These are phyloP conservation scores for Perca fluviatilis DNA, from an alignment of 2,113 vertebrate species.

Conservation along the genomic window DNA sequence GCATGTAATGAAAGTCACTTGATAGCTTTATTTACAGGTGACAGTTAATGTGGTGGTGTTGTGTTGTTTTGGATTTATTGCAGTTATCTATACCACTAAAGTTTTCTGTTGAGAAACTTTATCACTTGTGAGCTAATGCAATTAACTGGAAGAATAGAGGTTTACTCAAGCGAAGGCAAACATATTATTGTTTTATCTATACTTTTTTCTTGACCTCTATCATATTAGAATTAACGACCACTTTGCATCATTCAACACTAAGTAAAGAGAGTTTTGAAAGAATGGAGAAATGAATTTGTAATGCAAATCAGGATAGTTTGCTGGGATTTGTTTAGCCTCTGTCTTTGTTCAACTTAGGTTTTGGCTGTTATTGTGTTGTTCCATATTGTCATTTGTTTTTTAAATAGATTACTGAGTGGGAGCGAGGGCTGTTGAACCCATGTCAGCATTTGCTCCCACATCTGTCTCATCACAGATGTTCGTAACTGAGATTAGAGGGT, in stretches of 20 bases:
- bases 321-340: background rate
- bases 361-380: background rate
- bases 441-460: conserved; percentile 14
- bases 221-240: background rate
- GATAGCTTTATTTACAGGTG: conserved; percentile 24
- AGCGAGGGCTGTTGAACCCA: conserved; percentile 5
- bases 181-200: too few relatives aligned
- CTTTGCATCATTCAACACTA: background rate
- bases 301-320: background rate
- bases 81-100: background rate
- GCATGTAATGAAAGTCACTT: conserved; percentile 26
- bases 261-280: background rate
- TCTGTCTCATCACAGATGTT: conserved; percentile 37
- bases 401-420: conserved; percentile 7
- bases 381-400: conserved; percentile 15
- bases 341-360: conserved; percentile 6
- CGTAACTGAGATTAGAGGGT: conserved; percentile 26
- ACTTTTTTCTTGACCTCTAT: background rate
- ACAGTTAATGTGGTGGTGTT: background rate
- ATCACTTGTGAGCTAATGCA: background rate
- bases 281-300: background rate
- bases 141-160: background rate
- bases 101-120: conserved; percentile 25
- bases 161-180: background rate
- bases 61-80: conserved; percentile 15